Evolutionary conservation across 2,888 invertebrate genomes (phyloP), one percentile per base, ranked within the genome.

Genomic region (Synanthedon tipuliformis): DNA sequence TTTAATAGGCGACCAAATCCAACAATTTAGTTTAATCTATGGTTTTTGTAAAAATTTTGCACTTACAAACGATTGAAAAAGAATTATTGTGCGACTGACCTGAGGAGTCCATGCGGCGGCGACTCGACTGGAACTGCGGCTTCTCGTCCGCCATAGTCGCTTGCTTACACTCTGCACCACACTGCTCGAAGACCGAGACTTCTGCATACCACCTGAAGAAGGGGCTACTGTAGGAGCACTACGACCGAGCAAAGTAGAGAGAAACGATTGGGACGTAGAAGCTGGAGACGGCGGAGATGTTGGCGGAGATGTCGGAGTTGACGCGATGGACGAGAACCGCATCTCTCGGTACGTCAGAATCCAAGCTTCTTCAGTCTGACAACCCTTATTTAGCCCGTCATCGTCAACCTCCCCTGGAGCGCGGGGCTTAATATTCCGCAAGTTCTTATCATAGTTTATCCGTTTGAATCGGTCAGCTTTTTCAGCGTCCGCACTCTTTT

Each of bases 171-270:
- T 91, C 75, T 94, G 94, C 74, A 95, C 93, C 75, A 95, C 94
- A 85, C 94, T 94, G 73, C 94, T 94, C 63, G 94, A 94, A 34
- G 95, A 95, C 79, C 95, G 94, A 69, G 95, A 95, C 88, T 95
- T 95, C 90, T 95, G 95, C 95, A 95, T 95, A 77, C 91, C 91
- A 85, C 91, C 91, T 85, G 90, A 80, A 68, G 88, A 77, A 57
- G 76, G 71, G 66, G 73, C 69, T 57, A 74, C 69, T 56, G 76
- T 69, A 57, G 72, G 75, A 55, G 75, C 73, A 61, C 73, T 70
- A 58, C 82, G 76, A 51, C 82, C 80, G 58, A 87, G 65, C 70
- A 80, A 64, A 59, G 80, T 67, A 57, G 81, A 71, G 58, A 86
- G 69, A 61, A 88, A 82, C 75, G 86, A 79, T 63, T 78, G 77